phyloP scores from a whole-genome alignment of 2,888 invertebrate species.

The Tachina fera region DNA sequence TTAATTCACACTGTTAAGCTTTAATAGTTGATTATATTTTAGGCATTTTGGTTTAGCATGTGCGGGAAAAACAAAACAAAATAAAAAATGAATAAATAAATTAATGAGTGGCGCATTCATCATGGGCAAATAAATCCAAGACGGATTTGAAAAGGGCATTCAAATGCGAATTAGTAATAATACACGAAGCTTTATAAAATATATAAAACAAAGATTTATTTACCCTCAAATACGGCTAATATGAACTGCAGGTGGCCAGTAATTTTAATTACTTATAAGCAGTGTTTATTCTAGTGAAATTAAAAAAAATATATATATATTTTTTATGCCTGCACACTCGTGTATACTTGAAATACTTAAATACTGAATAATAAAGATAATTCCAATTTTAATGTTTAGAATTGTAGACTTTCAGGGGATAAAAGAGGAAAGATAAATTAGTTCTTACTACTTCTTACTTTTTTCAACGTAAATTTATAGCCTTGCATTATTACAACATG shows the following conservation, averaged over 20 bases:
- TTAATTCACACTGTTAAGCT: slow-evolving; percentile 50
- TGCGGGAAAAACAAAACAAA: slow-evolving; percentile 2
- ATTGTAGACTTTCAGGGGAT: no score
- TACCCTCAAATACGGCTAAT: no score
- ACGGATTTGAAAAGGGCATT: neutral
- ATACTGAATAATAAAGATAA: no score
- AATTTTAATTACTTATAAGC: slow-evolving; percentile 56
- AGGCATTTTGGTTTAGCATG: slow-evolving; percentile 51
- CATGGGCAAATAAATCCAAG: slow-evolving; percentile 32
- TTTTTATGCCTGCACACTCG: slow-evolving; percentile 5
- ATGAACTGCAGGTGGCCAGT: no score
- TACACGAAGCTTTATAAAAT: neutral
- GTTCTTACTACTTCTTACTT: no score
- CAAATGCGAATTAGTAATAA: neutral
- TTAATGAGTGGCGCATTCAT: slow-evolving; percentile 62
- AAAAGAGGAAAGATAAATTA: no score
- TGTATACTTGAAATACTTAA: no score
- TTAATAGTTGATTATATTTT: slow-evolving; percentile 62
- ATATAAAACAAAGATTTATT: neutral
- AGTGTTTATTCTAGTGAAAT: no score
- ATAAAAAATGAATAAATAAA: neutral
- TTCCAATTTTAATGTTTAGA: no score
- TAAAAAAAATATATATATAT: no score
- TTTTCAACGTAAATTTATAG: no score
- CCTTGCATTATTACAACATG: no score